Evolutionary conservation across 2,888 invertebrate genomes (phyloP).

Genomic region (Drosophila gaucha): DNA sequence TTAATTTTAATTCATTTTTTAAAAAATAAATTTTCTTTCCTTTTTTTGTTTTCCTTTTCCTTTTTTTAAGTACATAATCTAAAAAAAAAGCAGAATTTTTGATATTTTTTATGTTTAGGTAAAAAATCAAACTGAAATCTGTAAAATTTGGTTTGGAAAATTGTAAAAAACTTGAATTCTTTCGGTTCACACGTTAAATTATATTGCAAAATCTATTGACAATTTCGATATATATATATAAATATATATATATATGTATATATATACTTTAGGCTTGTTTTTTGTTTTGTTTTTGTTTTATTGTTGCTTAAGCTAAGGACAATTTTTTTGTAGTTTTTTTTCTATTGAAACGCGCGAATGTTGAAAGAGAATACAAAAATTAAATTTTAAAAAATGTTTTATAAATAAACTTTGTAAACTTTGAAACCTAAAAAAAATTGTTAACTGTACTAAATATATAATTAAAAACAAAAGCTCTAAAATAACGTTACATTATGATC

Average conservation of each 20-base stretch:
- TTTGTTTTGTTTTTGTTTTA: not conserved
- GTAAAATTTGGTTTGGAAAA: no score
- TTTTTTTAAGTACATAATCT: slow-evolving; percentile 45
- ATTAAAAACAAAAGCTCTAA: slow-evolving; percentile 21
- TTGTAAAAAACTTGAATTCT: not conserved
- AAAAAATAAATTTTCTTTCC: not conserved
- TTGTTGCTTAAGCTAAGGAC: slow-evolving; percentile 29
- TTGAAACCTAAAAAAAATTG: not conserved
- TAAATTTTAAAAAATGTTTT: not conserved
- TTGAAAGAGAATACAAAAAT: slow-evolving; percentile 27
- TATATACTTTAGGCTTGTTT: slow-evolving; percentile 3
- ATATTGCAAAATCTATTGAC: not conserved
- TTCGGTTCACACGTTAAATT: no score
- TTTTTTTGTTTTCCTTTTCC: not conserved
- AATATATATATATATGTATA: not conserved
- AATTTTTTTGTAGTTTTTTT: slow-evolving; percentile 4
- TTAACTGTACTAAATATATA: slow-evolving; percentile 1
- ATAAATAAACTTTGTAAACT: not conserved
- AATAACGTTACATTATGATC: slow-evolving; percentile 5
- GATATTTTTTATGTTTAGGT: slow-evolving; percentile 20
- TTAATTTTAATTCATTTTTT: slow-evolving; percentile 18
- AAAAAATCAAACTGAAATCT: not conserved
- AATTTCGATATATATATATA: not conserved
- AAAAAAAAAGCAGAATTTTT: no score
- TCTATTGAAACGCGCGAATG: slow-evolving; percentile 38